Evolutionary conservation across 2,888 invertebrate species (phyloP), one percentile per base, ranked within the genome.

Genomic region (Gibbula magus): DNA sequence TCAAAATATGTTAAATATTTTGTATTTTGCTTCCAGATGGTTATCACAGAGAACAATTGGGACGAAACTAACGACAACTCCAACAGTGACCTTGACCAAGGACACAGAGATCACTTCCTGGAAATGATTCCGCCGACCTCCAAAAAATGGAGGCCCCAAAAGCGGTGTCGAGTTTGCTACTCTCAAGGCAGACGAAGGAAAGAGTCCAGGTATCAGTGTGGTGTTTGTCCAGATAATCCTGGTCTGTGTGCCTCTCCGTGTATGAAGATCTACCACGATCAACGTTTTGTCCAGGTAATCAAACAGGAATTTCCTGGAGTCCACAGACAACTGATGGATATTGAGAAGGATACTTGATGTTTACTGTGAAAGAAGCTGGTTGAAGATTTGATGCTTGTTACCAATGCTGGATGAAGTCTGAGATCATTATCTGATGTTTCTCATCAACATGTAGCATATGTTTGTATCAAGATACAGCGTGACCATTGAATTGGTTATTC

Each of bases 121-220:
- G 70, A 70, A 35, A 70, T 70, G 70, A 70, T 70, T 7, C 70
- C 70, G 18, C 70, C 75, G 13, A 75, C 75, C 53, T 10, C 18
- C 29, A 75, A 75, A 32, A 52, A 75, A n/a, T 25, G 51, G 32
- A 29, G 25, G 32, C 53, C 75, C 0, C 52, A 54, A 22, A 75
- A 75, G 35, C 52, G 75, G 3, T 75, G 75, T 54, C 75, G 75
- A 18, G 25, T 75, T 13, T 75, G 75, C 32, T 75, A 75, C 53
- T 52, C 75, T 18, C 35, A 35, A 16, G 75, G 54, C 18, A 32
- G 54, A 29, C 52, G 75, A 39, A 16, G 75, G n/a, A 70, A 70
- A 10, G 75, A 75, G 53, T 32, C 75, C 4, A 54, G 75, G 29
- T 75, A 53, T n/a, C 75, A 75, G 54, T 75, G 75, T 75, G 75